Evolutionary conservation across 2,113 vertebrate species (phyloP).

Genomic region (Irena cyanogastra): DNA sequence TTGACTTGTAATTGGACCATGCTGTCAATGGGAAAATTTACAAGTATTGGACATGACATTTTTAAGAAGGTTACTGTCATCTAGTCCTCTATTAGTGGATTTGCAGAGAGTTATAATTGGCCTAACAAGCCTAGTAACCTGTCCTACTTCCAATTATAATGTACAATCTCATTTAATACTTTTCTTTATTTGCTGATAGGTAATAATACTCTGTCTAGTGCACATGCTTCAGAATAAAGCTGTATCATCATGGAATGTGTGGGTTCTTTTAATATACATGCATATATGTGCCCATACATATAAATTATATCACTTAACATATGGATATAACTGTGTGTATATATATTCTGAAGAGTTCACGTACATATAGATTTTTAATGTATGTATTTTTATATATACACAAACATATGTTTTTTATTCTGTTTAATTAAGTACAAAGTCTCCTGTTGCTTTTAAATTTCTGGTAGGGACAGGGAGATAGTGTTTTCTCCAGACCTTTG

Average conservation of each 20-base stretch:
- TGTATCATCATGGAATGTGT: background rate
- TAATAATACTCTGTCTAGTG: background rate
- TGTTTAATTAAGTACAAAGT: background rate
- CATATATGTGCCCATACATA: background rate
- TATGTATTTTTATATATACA: background rate
- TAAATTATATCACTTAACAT: background rate
- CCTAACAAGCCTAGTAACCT: constrained; percentile 70
- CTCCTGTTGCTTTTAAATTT: background rate
- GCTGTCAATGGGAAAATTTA: constrained; percentile 66
- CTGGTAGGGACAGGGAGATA: too few relatives aligned
- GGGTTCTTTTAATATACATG: background rate
- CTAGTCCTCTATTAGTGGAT: constrained; percentile 67
- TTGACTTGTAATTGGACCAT: constrained; percentile 74
- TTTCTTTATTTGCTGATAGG: constrained; percentile 53
- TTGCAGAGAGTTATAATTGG: constrained; percentile 73
- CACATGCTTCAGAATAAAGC: background rate
- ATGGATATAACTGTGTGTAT: background rate
- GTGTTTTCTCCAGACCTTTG: background rate
- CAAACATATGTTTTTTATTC: background rate
- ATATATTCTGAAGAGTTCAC: background rate
- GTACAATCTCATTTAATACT: constrained; percentile 34
- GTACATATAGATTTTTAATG: background rate
- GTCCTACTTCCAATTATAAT: constrained; percentile 70
- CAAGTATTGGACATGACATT: constrained; percentile 74
- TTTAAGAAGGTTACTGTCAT: constrained; percentile 74